Base-by-base conservation (phyloP, 1,140 invertebrate species). In the Goniozus legneri region DNA sequence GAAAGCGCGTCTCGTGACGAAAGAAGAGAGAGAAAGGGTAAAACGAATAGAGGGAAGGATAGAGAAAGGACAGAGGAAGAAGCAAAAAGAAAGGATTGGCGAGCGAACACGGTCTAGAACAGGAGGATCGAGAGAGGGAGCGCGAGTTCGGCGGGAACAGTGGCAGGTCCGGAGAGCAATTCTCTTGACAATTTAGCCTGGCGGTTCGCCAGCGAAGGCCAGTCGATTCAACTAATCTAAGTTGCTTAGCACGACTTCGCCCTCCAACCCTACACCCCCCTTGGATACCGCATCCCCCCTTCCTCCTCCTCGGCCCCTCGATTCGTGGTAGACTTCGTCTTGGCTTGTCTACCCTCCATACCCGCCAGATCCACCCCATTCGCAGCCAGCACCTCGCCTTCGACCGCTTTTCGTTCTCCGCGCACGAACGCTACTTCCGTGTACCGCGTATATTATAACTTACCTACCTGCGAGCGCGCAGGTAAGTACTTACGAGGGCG, bases 161-260 rank as follows among this genome's bases (percentile, higher is more conserved):
- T 51, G 35, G 52, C 45, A 38, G 32, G 32, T 21, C 15, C 24
- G 22, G 44, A 35, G 56, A 66, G 60, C 66, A 71, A 69, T 69
- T 72, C 69, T 73, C 70, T 65, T 71, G 67, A 70, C 69, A 71
- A 71, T 73, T 75, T 72, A 65, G 62, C 51, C 67, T 72, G 69
- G 72, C 65, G 63, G 54, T 63, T 56, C 53, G 69, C 72, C 72
- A 72, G 58, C 51, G 45, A 49, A 64, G 62, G 62, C 66, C 62
- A 70, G 68, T 73, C 66, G 69, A 72, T 73, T 73, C 64, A 64
- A 67, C 67, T 72, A 73, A 73, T 75, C 64, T 67, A 71, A 75
- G 68, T 69, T 72, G 67, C 68, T 69, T 70, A 66, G 69, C 63
- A 65, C 66, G 62, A 71, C 63, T 71, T 68, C 56, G 58, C 53